A percentile compares a stretch with the other conserved stretches of the same genome.
phyloP scores from a whole-genome alignment of 2,888 invertebrate species.

The Carpatolechia fugitivella region DNA sequence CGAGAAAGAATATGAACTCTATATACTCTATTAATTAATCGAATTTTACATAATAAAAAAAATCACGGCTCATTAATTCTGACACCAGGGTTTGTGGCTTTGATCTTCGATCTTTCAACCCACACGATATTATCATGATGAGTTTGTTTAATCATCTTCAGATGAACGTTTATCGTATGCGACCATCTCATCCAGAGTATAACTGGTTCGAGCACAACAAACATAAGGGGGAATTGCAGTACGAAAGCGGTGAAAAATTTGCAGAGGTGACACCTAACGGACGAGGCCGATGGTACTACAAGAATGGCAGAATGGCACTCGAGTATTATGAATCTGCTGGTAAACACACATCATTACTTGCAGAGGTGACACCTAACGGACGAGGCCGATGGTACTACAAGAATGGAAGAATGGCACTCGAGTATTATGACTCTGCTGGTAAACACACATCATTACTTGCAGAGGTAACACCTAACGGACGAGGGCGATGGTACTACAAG shows the following conservation, averaged over 20 bases:
- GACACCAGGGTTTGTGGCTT: too few relatives aligned
- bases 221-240: conserved; percentile 28
- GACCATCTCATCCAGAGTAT: conserved; percentile 32
- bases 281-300: conserved; percentile 48
- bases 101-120: too few relatives aligned
- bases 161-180: conserved; percentile 56
- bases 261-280: conserved; percentile 39
- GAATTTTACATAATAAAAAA: too few relatives aligned
- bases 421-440: conserved; percentile 45
- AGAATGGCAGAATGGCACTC: conserved; percentile 46
- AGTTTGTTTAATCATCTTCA: conserved; percentile 23
- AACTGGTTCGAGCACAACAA: conserved; percentile 49
- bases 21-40: too few relatives aligned
- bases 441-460: too few relatives aligned
- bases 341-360: too few relatives aligned
- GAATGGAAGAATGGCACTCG: conserved; percentile 47
- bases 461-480: too few relatives aligned
- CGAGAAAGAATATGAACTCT: too few relatives aligned
- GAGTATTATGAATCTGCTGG: conserved; percentile 44
- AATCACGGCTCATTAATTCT: too few relatives aligned
- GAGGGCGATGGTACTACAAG: too few relatives aligned
- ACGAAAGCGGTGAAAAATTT: conserved; percentile 43
- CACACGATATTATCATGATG: background rate
- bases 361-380: too few relatives aligned
- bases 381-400: conserved; percentile 49